Conservation (phyloP, 2,797 vertebrate genomes). For the Sitta carolinensis region DNA sequence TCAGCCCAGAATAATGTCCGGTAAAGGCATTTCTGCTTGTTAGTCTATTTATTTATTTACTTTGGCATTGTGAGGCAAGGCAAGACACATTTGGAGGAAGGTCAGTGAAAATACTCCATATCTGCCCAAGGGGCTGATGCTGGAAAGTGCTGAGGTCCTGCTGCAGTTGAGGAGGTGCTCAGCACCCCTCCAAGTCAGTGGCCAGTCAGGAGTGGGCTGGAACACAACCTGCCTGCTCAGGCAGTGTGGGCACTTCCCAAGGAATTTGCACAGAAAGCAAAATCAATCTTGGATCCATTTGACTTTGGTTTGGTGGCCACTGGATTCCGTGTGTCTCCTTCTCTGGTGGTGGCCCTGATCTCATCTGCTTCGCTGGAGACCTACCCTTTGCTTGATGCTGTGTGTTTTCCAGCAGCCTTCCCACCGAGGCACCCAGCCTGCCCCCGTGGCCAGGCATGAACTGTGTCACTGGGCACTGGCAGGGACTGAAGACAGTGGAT, state of each 20-base stretch:
- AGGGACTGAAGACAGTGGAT: neutral
- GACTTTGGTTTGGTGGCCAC: neutral
- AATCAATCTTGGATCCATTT: neutral
- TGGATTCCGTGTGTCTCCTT: slow-evolving; percentile 11
- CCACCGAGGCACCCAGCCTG: neutral
- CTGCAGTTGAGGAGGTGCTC: neutral
- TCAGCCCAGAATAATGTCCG: slow-evolving; percentile 76
- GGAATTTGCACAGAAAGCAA: neutral
- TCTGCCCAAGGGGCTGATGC: neutral
- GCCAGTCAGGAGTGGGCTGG: neutral
- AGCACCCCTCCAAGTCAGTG: neutral
- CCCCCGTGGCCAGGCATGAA: neutral
- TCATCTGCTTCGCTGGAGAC: neutral
- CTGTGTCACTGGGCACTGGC: neutral
- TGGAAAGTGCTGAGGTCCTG: neutral
- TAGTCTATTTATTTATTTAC: slow-evolving; percentile 70
- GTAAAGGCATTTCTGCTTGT: slow-evolving; percentile 70
- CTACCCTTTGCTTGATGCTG: neutral
- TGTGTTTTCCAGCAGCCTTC: neutral
- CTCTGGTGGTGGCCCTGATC: slow-evolving; percentile 37
- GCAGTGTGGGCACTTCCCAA: accelerated
- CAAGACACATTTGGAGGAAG: neutral
- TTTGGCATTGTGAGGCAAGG: slow-evolving; percentile 10
- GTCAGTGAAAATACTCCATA: slow-evolving; percentile 17
- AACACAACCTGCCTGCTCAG: neutral